These are phyloP conservation scores for Carlito syrichta DNA, from an alignment of 2,113 vertebrate genomes.

Conservation along the genomic window DNA sequence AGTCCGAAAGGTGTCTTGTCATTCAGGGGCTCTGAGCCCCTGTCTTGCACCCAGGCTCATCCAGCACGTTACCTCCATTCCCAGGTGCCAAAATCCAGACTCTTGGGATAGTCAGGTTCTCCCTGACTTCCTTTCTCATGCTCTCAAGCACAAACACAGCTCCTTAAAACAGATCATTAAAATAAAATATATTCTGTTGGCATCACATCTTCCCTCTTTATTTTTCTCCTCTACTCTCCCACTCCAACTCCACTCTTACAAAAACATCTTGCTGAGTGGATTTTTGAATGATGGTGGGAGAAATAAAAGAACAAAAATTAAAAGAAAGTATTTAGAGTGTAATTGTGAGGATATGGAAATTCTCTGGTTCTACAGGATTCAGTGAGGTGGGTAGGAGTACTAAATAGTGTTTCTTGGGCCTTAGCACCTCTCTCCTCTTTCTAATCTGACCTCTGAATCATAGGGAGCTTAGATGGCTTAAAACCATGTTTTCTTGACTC, in stretches of 20 bases:
- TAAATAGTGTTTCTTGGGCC: neutral
- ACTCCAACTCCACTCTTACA: neutral
- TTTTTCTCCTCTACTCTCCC: neutral
- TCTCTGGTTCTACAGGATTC: neutral
- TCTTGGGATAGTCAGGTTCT: neutral
- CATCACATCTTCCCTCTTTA: neutral
- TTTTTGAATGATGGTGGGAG: neutral
- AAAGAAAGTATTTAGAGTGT: neutral
- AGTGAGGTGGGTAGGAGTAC: neutral
- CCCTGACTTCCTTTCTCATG: neutral
- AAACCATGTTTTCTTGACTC: conserved; percentile 3
- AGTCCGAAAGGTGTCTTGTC: neutral
- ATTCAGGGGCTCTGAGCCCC: neutral
- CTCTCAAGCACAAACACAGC: neutral
- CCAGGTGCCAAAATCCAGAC: neutral
- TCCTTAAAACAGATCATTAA: neutral
- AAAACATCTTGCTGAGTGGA: neutral
- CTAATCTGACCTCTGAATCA: neutral
- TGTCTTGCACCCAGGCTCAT: neutral
- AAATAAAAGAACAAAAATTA: conserved; percentile 38
- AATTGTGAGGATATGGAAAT: neutral
- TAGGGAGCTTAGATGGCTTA: neutral
- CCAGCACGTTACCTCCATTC: neutral
- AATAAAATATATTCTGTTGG: neutral
- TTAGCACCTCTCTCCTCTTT: neutral